Percentiles rank a stretch among this genome's conserved stretches.
Evolutionary conservation across 2,113 vertebrate species (phyloP).

Genomic region (Oryctolagus cuniculus): DNA sequence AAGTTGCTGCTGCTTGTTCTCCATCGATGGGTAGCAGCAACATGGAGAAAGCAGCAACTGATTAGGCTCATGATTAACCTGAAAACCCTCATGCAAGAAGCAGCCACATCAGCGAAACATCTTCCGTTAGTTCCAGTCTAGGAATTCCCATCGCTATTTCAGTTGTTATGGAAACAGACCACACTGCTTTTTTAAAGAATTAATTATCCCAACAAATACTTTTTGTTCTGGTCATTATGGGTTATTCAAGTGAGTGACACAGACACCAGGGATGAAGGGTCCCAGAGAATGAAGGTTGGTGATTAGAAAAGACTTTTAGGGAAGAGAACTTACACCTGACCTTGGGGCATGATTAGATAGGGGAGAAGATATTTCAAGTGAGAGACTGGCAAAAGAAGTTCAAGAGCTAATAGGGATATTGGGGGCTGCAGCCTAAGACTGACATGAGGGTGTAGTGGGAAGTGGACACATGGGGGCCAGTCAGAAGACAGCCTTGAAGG

Average conservation of each 20-base stretch:
- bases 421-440: neutral
- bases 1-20: neutral
- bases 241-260: neutral
- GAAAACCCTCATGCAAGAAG: neutral
- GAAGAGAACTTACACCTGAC: neutral
- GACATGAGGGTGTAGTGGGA: neutral
- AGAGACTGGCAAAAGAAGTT: neutral
- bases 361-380: neutral
- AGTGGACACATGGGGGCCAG: neutral
- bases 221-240: constrained; percentile 6
- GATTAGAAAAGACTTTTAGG: neutral
- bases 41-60: neutral
- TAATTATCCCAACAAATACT: constrained; percentile 57
- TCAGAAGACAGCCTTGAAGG: neutral
- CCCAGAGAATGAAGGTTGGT: neutral
- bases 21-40: neutral
- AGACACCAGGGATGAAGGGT: neutral
- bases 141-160: constrained; percentile 25
- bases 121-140: constrained; percentile 27
- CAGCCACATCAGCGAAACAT: neutral
- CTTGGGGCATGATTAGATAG: neutral
- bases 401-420: neutral
- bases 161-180: constrained; percentile 75
- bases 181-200: constrained; percentile 62
- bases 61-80: constrained; percentile 25